Evolutionary conservation across 2,888 invertebrate genomes (phyloP).

Genomic region (Cryptophagus acutangulus): DNA sequence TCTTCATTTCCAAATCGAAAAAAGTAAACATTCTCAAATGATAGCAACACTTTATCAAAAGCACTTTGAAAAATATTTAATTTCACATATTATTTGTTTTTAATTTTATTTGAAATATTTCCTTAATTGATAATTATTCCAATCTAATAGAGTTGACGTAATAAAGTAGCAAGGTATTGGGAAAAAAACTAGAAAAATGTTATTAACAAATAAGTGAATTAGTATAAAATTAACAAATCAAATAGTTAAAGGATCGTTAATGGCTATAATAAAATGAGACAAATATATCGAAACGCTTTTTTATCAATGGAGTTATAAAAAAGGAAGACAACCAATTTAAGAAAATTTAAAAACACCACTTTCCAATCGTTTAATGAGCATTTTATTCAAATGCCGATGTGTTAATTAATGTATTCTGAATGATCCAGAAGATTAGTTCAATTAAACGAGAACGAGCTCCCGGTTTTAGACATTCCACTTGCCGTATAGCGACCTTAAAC

Average conservation of each 20-base stretch:
- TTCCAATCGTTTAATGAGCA: conserved; percentile 46
- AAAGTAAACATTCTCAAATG: no score
- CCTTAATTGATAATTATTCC: neutral
- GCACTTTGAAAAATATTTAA: neutral
- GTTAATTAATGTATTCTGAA: conserved; percentile 48
- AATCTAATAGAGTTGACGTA: neutral
- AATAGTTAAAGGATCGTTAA: conserved; percentile 23
- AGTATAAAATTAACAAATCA: conserved; percentile 30
- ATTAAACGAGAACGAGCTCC: conserved; percentile 46
- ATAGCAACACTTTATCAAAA: no score
- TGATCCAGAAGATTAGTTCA: conserved; percentile 44
- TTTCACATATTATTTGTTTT: neutral
- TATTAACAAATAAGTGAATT: conserved; percentile 28
- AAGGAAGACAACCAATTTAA: conserved; percentile 28
- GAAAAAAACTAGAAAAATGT: neutral
- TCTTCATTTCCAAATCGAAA: no score
- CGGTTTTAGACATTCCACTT: conserved; percentile 46
- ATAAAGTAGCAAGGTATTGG: no score
- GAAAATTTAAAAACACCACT: conserved; percentile 37
- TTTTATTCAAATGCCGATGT: conserved; percentile 49
- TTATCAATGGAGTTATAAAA: conserved; percentile 32
- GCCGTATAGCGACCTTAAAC: conserved; percentile 36
- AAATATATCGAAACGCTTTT: conserved; percentile 30
- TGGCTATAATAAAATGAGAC: conserved; percentile 29
- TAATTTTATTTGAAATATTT: neutral